Evolutionary conservation across 2,113 vertebrate genomes (phyloP).

Genomic region (Rhegmatorhina hoffmannsi): DNA sequence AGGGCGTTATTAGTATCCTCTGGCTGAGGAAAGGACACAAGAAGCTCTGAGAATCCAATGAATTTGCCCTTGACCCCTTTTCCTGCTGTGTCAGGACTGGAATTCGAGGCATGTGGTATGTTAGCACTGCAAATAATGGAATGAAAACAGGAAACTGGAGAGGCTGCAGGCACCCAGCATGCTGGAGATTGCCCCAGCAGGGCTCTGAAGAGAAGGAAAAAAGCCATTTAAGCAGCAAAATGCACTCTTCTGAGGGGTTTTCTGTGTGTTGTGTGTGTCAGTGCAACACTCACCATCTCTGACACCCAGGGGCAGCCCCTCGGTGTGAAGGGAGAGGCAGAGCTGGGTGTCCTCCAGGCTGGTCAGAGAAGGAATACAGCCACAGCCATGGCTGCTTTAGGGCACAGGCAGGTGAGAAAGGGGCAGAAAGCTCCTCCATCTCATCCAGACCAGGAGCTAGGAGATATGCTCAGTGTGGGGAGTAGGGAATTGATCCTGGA

Average conservation of each 20-base stretch:
- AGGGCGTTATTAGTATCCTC: neutral
- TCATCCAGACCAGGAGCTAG: neutral
- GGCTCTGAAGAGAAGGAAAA: neutral
- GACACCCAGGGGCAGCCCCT: neutral
- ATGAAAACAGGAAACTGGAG: slow-evolving; percentile 50
- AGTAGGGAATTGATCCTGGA: neutral
- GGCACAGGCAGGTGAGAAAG: neutral
- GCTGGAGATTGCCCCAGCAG: neutral
- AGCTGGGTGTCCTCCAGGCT: neutral
- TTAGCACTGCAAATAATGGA: slow-evolving; percentile 28
- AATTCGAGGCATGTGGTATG: neutral
- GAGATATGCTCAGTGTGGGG: neutral
- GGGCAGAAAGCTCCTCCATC: neutral
- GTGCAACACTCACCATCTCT: neutral
- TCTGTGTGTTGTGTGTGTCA: neutral
- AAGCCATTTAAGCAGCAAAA: neutral
- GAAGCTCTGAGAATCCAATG: neutral
- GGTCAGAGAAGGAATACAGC: neutral
- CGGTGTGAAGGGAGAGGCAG: neutral
- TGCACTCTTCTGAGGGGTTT: neutral
- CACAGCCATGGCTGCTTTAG: neutral
- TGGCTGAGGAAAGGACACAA: neutral
- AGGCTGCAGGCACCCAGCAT: neutral
- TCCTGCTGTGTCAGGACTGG: slow-evolving; percentile 1
- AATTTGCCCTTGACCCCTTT: slow-evolving; percentile 19